Conservation (phyloP, 2,113 vertebrate genomes). For the Gymnocephalus cernua region DNA sequence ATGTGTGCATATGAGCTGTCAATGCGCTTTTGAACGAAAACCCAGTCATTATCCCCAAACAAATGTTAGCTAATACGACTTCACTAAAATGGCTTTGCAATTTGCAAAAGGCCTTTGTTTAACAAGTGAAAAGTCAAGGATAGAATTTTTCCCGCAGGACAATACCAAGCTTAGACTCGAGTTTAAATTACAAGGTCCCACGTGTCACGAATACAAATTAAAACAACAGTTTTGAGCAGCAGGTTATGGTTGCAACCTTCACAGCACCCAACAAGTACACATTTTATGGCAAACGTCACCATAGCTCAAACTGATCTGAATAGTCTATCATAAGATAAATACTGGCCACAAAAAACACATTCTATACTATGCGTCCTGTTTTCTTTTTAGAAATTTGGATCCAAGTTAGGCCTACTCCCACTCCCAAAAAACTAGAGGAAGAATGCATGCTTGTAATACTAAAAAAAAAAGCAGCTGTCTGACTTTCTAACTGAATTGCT, state of each 20-base stretch:
- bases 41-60: background rate
- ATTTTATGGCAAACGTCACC: background rate
- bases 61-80: background rate
- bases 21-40: background rate
- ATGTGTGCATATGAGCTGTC: background rate
- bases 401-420: background rate
- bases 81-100: background rate
- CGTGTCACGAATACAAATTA: conserved; percentile 61
- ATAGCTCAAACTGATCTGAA: conserved; percentile 20
- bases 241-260: conserved; percentile 1
- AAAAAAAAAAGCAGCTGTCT: conserved; percentile 18
- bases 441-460: conserved; percentile 4
- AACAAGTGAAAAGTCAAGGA: conserved; percentile 34
- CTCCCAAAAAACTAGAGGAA: background rate
- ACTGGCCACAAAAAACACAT: conserved; percentile 13
- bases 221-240: conserved; percentile 78
- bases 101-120: conserved; percentile 30
- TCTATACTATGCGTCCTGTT: background rate
- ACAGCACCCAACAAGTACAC: background rate
- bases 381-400: conserved; percentile 16
- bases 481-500: conserved; percentile 31
- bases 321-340: background rate
- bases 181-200: conserved; percentile 70
- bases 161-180: conserved; percentile 62
- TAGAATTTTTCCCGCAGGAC: conserved; percentile 44